These are phyloP conservation scores for Iselma pallidipennis DNA, from an alignment of 2,888 invertebrate species.

Conservation along the genomic window DNA sequence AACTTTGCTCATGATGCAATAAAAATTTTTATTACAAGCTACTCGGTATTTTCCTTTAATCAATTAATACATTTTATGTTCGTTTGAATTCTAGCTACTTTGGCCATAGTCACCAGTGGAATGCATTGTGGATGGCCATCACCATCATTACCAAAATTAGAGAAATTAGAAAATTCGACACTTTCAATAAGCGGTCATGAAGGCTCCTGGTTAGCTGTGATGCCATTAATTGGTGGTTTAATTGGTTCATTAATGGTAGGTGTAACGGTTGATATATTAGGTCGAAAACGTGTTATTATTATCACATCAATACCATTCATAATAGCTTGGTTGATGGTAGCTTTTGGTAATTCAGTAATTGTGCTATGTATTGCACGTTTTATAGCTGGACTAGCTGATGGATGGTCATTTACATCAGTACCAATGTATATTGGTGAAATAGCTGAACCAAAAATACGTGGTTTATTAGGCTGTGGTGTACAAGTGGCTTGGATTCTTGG, in stretches of 20 bases:
- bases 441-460: slow-evolving; percentile 61
- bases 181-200: slow-evolving; percentile 55
- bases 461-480: slow-evolving; percentile 62
- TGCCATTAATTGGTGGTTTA: slow-evolving; percentile 67
- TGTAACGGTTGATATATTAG: slow-evolving; percentile 67
- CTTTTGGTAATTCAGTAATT: slow-evolving; percentile 60
- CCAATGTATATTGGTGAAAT: slow-evolving; percentile 68
- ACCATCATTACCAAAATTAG: slow-evolving; percentile 62
- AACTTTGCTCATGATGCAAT: too few species aligned
- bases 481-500: slow-evolving; percentile 60
- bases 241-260: slow-evolving; percentile 66
- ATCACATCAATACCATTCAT: slow-evolving; percentile 61
- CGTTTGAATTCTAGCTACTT: slow-evolving; percentile 44
- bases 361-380: slow-evolving; percentile 60
- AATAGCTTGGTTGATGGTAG: slow-evolving; percentile 65
- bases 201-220: slow-evolving; percentile 68
- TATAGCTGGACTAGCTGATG: slow-evolving; percentile 66
- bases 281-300: slow-evolving; percentile 65
- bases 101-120: slow-evolving; percentile 50
- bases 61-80: too few species aligned
- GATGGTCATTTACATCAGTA: slow-evolving; percentile 53
- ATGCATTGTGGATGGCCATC: slow-evolving; percentile 65
- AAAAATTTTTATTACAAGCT: too few species aligned
- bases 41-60: too few species aligned
- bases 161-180: slow-evolving; percentile 39